Evolutionary conservation across 2,113 vertebrate species (phyloP).

Genomic region (Microcebus tavaratra): DNA sequence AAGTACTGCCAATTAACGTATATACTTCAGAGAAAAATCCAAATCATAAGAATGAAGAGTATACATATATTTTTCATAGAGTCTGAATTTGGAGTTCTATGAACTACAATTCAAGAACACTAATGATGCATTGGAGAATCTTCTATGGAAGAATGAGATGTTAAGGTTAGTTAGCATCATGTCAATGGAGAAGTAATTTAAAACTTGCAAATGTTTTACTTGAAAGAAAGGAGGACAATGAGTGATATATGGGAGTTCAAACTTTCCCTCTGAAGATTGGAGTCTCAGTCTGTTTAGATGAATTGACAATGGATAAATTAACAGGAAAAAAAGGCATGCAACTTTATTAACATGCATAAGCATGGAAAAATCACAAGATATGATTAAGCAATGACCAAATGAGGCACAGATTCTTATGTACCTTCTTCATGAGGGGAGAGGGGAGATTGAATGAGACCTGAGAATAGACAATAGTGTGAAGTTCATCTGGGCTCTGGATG

Average conservation of each 20-base stretch:
- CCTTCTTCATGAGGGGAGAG: background rate
- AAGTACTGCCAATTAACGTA: background rate
- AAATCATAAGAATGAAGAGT: background rate
- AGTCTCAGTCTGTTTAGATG: background rate
- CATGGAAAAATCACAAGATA: background rate
- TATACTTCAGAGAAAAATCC: background rate
- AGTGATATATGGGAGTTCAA: background rate
- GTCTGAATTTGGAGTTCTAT: background rate
- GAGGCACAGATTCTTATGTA: background rate
- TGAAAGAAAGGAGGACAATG: background rate
- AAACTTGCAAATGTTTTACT: background rate
- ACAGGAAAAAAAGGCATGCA: background rate
- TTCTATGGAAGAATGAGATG: background rate
- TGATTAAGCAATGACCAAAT: background rate
- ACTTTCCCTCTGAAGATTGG: background rate
- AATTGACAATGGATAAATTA: background rate
- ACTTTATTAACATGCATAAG: background rate
- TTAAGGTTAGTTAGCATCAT: background rate
- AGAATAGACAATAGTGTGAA: background rate
- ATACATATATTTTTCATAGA: background rate
- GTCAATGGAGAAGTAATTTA: background rate
- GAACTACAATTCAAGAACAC: background rate
- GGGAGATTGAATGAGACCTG: background rate
- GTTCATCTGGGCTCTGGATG: background rate
- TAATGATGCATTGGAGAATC: background rate